These are phyloP conservation scores for Phalacrocorax brasilianus DNA, from an alignment of 2,113 vertebrate genomes.

Conservation along the genomic window DNA sequence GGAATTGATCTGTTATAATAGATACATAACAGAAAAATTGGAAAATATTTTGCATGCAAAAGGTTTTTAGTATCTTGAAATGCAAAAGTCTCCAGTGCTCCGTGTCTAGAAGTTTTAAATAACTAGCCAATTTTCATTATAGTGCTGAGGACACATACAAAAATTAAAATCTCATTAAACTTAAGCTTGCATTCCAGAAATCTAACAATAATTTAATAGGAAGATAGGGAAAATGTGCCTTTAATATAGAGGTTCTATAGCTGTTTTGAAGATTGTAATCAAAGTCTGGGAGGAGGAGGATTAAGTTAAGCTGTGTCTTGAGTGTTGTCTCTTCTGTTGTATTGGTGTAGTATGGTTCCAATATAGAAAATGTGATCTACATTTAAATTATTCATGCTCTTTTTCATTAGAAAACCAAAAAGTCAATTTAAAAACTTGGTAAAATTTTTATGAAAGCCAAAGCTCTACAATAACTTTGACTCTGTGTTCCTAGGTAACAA, in stretches of 20 bases:
- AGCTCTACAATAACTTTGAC: slow-evolving; percentile 47
- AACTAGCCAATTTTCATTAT: neutral
- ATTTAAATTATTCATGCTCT: slow-evolving; percentile 71
- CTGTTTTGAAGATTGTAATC: slow-evolving; percentile 50
- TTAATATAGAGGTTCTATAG: neutral
- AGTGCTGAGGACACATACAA: neutral
- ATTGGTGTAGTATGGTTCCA: neutral
- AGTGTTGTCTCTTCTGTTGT: slow-evolving; percentile 42
- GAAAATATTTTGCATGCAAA: neutral
- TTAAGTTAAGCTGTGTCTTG: slow-evolving; percentile 41
- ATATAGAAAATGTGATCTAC: neutral
- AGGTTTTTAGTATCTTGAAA: neutral
- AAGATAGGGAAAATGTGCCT: neutral
- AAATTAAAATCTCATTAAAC: slow-evolving; percentile 8
- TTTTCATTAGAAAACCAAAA: slow-evolving; percentile 73
- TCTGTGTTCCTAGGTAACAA: slow-evolving; percentile 29
- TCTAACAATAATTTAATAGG: neutral
- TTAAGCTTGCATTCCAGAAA: neutral
- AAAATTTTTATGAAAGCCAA: slow-evolving; percentile 74
- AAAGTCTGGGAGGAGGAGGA: slow-evolving; percentile 16
- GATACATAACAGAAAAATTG: neutral
- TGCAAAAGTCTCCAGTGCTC: neutral
- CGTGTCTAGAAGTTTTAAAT: neutral
- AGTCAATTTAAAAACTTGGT: slow-evolving; percentile 70
- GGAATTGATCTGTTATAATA: slow-evolving; percentile 7